These are phyloP conservation scores for Parelbella ahira DNA, from an alignment of 2,888 invertebrate genomes.

Conservation along the genomic window DNA sequence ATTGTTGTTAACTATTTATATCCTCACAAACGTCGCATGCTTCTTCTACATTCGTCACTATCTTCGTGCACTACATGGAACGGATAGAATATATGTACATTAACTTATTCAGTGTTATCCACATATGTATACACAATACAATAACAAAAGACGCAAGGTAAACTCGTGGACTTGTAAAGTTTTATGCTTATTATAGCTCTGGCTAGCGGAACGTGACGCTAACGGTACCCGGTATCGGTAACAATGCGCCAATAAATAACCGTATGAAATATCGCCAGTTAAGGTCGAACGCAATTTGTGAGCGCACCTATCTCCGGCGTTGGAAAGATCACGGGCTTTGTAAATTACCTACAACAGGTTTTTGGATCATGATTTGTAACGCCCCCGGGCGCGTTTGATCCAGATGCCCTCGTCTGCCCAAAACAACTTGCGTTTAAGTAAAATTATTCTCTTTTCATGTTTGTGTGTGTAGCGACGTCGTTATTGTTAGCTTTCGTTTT, in stretches of 20 bases:
- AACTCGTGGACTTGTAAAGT: too few species aligned
- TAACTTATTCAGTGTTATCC: too few species aligned
- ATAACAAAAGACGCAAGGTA: too few species aligned
- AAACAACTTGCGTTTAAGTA: constrained; percentile 66
- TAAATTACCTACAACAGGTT: constrained; percentile 75
- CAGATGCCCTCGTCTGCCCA: constrained; percentile 57
- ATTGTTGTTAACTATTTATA: too few species aligned
- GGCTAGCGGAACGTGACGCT: constrained; percentile 10
- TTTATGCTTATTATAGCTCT: constrained; percentile 1
- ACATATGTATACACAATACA: too few species aligned
- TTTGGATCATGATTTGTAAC: constrained; percentile 74
- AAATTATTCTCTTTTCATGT: constrained; percentile 55
- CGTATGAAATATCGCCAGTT: constrained; percentile 69
- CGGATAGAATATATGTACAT: too few species aligned
- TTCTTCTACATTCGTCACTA: too few species aligned
- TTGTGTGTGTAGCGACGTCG: constrained; percentile 31
- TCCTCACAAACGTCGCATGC: too few species aligned
- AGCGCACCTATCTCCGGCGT: constrained; percentile 63
- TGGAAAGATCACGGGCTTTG: constrained; percentile 55
- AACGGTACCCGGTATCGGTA: constrained; percentile 30
- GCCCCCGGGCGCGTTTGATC: constrained; percentile 71
- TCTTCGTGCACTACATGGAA: too few species aligned
- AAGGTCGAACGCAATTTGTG: constrained; percentile 74
- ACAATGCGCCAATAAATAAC: constrained; percentile 57
- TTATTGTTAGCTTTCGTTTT: constrained; percentile 19